A percentile compares a stretch with the other conserved stretches of the same genome.
phyloP scores from a whole-genome alignment of 2,797 vertebrate species.

The Labroides dimidiatus region DNA sequence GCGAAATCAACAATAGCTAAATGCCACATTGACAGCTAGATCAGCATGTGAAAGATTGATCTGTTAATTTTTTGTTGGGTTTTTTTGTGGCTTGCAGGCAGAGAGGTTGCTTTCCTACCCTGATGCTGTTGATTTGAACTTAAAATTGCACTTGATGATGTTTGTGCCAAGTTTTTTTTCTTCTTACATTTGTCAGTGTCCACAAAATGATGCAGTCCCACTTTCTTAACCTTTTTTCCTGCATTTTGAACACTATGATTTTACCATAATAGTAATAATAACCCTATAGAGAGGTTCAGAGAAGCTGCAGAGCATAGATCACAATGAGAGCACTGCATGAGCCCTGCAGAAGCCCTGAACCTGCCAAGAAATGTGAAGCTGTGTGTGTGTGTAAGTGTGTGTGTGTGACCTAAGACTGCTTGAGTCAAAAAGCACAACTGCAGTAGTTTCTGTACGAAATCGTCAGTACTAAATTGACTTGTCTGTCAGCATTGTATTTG shows the following conservation, averaged over 20 bases:
- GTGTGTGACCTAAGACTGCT: slow-evolving; percentile 29
- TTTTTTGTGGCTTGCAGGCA: not conserved
- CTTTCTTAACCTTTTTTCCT: slow-evolving; percentile 31
- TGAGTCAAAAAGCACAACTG: slow-evolving; percentile 63
- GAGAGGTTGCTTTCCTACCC: not conserved
- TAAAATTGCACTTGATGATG: slow-evolving; percentile 37
- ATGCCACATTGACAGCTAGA: not conserved
- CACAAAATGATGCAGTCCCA: slow-evolving; percentile 22
- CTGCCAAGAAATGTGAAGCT: slow-evolving; percentile 53
- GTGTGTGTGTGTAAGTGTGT: slow-evolving; percentile 6
- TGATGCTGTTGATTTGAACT: slow-evolving; percentile 11
- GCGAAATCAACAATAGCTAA: slow-evolving; percentile 10
- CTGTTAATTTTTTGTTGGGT: too few relatives aligned
- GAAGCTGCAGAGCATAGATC: slow-evolving; percentile 49
- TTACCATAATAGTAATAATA: slow-evolving; percentile 47
- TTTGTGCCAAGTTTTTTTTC: slow-evolving; percentile 69
- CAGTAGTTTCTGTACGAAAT: slow-evolving; percentile 54
- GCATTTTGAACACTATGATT: slow-evolving; percentile 45
- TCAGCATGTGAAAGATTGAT: slow-evolving; percentile 9
- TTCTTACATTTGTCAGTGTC: slow-evolving; percentile 59
- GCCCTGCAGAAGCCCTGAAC: slow-evolving; percentile 54
- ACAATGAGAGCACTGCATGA: slow-evolving; percentile 65
- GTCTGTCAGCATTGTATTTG: slow-evolving; percentile 49
- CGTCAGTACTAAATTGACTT: slow-evolving; percentile 57
- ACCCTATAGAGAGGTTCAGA: slow-evolving; percentile 23